Base-by-base conservation (phyloP, 2,888 invertebrate genomes). In the Allolobophora icterica region DNA sequence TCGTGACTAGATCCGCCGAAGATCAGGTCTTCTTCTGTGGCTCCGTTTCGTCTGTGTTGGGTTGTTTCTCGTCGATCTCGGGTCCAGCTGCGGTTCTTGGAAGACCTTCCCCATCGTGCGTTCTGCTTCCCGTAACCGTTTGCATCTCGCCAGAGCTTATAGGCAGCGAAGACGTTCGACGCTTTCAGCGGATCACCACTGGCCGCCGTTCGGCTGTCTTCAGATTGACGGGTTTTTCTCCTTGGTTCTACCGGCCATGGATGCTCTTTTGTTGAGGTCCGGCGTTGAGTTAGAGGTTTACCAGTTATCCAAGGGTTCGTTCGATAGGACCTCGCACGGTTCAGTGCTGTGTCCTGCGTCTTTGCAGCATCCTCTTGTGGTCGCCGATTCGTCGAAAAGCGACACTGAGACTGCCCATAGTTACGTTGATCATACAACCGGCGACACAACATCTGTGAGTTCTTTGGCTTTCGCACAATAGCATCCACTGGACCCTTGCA, bases 81-180 rank as follows among this genome's bases (percentile, higher is more conserved):
- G 71, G 0, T 89, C 89, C 89, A 35, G 33, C 71, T 15, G n/a
- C 11, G 84, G n/a, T 35, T 38, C 38, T n/a, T 45, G 33, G 4
- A 58, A 58, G 58, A 90, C 38, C 34, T 45, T 58, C 45, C 42
- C 90, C 90, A 90, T 58, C 34, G 38, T 24, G 87, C 87, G 87
- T 87, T 87, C 35, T 87, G 87, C 35, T 33, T 34, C 87, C 33
- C 35, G 58, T 58, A 52, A 34, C 90, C 90, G 24, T 83, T 90
- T 33, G 38, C 90, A 34, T 58, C 33, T 71, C 58, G 34, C 58
- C 35, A 90, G 17, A 19, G 34, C 58, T 71, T 71, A 71, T 71
- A 71, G 30, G n/a, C 71, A 71, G 71, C 71, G n/a, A 71, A 71
- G 30, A n/a, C 71, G n/a, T n/a, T n/a, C n/a, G 71, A n/a, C n/a